Evolutionary conservation across 2,797 vertebrate genomes (phyloP), one percentile per base, ranked within the genome.

Genomic region (Miichthys miiuy): DNA sequence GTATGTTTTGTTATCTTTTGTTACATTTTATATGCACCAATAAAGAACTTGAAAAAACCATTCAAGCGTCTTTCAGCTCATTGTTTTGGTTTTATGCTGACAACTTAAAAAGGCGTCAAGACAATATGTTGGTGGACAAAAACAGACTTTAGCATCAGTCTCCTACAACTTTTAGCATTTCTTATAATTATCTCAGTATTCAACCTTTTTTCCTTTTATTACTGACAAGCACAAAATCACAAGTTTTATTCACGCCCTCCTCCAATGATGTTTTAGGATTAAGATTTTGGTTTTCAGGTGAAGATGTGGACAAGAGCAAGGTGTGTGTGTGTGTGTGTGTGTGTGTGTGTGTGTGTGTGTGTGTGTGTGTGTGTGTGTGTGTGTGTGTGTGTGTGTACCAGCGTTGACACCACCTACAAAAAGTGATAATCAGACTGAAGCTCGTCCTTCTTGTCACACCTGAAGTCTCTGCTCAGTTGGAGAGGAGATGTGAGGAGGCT

Each of bases 351-450:
- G 42, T 63, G 34, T 58, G 16, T 41, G 6, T 54, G 5, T 8
- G 47, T 47, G 65, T 68, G 48, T 54, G 51, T 57, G 52, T 66
- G 20, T 44, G 5, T n/a, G 42, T 58, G 67, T 70, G 41, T 56
- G 47, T 54, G 42, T 63, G 18, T 42, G 21, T 72, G 42, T 63
- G 8, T 47, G 9, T 50, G 0, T 11, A 1, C 11, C 9, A 56
- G 51, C 27, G 12, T 4, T 34, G 23, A 46, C 25, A 38, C 51
- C 14, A 23, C 23, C 27, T n/a, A 62, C 21, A 41, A 0, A 30
- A n/a, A 4, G 21, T 21, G 63, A 56, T 48, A 30, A 68, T 48
- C 77, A 63, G 18, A 48, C 48, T 20, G 56, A 21, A 38, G 46
- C 38, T 60, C 38, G 3, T 51, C 20, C 16, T 23, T 52, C 13